A percentile compares a stretch with the other conserved stretches of the same genome.
Evolutionary conservation across 2,888 invertebrate species (phyloP).

Genomic region (Nemurella pictetii): DNA sequence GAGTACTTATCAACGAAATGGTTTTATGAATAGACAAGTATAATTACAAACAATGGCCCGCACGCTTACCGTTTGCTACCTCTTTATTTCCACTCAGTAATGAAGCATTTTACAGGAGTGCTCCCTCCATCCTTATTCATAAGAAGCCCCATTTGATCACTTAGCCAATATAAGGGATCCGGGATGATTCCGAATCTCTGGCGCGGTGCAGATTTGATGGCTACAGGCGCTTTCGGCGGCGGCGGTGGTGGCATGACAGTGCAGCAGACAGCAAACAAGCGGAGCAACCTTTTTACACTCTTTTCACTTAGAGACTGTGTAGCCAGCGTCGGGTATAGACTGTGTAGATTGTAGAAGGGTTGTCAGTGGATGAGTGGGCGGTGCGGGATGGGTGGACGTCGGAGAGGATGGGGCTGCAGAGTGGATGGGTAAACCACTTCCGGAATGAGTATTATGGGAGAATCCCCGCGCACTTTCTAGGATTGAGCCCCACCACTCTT

Average conservation of each 20-base stretch:
- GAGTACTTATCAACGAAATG: neutral
- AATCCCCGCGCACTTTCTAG: constrained; percentile 38
- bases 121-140: neutral
- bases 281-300: constrained; percentile 24
- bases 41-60: neutral
- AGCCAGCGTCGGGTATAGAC: no score
- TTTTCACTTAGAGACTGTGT: neutral
- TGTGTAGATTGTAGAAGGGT: neutral
- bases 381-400: neutral
- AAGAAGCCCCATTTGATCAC: constrained; percentile 8
- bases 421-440: constrained; percentile 40
- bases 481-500: constrained; percentile 35
- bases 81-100: neutral
- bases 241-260: neutral
- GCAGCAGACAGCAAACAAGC: neutral
- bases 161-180: neutral
- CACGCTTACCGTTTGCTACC: neutral
- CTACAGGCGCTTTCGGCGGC: neutral
- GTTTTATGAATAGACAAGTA: neutral
- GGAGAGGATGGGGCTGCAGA: constrained; percentile 8
- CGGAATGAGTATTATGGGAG: constrained; percentile 39
- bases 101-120: neutral
- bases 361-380: constrained; percentile 22
- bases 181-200: neutral
- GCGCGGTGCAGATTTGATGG: constrained; percentile 25